Percentiles rank a stretch among this genome's conserved stretches.
These are phyloP conservation scores for Montipora capricornis DNA, from an alignment of 64 coral and sea anemone species.

Conservation along the genomic window DNA sequence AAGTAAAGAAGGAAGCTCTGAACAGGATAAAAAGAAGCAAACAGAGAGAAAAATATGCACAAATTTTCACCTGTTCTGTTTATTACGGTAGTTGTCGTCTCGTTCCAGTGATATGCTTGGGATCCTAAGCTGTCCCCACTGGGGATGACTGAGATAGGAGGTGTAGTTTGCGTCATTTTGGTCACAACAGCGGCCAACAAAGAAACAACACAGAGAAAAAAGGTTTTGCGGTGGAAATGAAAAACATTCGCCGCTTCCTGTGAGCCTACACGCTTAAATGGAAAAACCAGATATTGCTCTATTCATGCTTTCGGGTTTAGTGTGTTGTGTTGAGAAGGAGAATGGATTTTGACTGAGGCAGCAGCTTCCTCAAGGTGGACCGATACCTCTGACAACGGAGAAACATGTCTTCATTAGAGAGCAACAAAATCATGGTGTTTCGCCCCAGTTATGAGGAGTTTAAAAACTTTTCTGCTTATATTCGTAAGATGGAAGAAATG, in stretches of 20 bases:
- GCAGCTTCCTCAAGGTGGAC: not conserved
- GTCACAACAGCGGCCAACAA: constrained; percentile 24
- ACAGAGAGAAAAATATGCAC: too few relatives aligned
- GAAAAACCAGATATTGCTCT: not conserved
- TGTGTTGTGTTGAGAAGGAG: not conserved
- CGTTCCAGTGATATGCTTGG: not conserved
- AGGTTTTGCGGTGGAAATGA: not conserved
- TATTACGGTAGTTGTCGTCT: not conserved
- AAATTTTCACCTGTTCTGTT: not conserved
- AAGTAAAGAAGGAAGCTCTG: too few relatives aligned
- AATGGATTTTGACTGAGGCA: not conserved
- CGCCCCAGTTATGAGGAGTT: constrained; percentile 93
- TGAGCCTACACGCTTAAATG: not conserved
- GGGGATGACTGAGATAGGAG: not conserved
- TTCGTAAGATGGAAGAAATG: constrained; percentile 95
- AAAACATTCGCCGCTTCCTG: not conserved
- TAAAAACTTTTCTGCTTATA: constrained; percentile 86
- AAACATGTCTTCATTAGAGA: constrained; percentile 62
- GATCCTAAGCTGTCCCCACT: not conserved
- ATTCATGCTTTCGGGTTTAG: not conserved
- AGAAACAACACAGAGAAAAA: constrained; percentile 35
- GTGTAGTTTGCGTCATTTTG: not conserved
- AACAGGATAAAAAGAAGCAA: too few relatives aligned
- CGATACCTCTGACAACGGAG: not conserved
- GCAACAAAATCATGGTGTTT: constrained; percentile 95